Percentiles rank a stretch among this genome's conserved stretches.
Conservation (phyloP, 2,888 invertebrate species). For the Napeogenes inachia region DNA sequence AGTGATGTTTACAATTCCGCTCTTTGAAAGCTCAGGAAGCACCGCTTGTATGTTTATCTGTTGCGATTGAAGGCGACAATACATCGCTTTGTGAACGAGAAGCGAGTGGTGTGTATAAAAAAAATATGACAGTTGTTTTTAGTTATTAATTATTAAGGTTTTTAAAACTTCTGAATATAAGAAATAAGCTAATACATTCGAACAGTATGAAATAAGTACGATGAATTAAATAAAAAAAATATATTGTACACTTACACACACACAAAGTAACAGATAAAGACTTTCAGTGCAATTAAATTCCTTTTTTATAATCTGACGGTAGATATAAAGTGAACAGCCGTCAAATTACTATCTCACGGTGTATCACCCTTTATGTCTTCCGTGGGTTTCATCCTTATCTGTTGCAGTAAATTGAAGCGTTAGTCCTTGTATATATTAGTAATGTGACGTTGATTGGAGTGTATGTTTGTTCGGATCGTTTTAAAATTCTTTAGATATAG, state of each 20-base stretch:
- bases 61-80: slow-evolving; percentile 35
- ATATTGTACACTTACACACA: no score
- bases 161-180: neutral
- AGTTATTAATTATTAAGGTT: slow-evolving; percentile 17
- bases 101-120: slow-evolving; percentile 23
- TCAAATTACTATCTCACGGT: slow-evolving; percentile 16
- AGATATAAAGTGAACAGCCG: slow-evolving; percentile 12
- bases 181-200: no score
- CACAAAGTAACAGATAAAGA: no score
- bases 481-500: neutral
- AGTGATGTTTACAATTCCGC: slow-evolving; percentile 38
- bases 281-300: no score
- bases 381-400: slow-evolving; percentile 21
- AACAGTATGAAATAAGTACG: no score
- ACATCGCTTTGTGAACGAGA: slow-evolving; percentile 27
- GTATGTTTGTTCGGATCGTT: neutral
- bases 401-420: slow-evolving; percentile 27
- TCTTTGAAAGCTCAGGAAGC: slow-evolving; percentile 37
- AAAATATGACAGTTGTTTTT: slow-evolving; percentile 24
- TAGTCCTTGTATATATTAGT: slow-evolving; percentile 17
- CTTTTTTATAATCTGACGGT: neutral
- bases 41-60: slow-evolving; percentile 36
- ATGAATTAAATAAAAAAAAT: no score
- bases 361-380: slow-evolving; percentile 14
- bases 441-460: slow-evolving; percentile 1